Conservation (phyloP, 2,113 vertebrate genomes). For the Pristiophorus japonicus region DNA sequence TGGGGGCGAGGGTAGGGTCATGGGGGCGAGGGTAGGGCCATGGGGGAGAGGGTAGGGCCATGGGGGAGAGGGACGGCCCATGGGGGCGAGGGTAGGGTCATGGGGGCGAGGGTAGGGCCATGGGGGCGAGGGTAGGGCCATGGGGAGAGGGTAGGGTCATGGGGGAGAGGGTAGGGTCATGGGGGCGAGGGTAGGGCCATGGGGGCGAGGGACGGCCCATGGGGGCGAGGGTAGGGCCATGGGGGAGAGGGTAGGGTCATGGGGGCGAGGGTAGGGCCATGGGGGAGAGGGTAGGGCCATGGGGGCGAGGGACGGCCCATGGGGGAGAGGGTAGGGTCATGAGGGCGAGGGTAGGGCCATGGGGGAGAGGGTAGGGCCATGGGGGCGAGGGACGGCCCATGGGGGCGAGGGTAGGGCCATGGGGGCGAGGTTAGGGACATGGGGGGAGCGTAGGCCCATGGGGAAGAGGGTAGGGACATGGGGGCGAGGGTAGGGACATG, state of each 20-base stretch:
- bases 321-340: not conserved
- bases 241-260: not conserved
- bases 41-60: not conserved
- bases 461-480: not conserved
- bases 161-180: not conserved
- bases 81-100: not conserved
- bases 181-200: not conserved
- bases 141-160: not conserved
- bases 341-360: not conserved
- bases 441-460: too few relatives aligned
- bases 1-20: not conserved
- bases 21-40: not conserved
- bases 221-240: not conserved
- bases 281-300: not conserved
- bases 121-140: not conserved
- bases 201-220: too few relatives aligned
- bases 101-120: not conserved
- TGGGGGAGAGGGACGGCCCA: not conserved
- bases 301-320: not conserved
- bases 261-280: too few relatives aligned
- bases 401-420: not conserved
- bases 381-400: not conserved
- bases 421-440: not conserved
- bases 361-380: not conserved
- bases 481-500: not conserved